Evolutionary conservation across 2,113 vertebrate species (phyloP), one percentile per base, ranked within the genome.

Genomic region (Eubucco bourcierii): DNA sequence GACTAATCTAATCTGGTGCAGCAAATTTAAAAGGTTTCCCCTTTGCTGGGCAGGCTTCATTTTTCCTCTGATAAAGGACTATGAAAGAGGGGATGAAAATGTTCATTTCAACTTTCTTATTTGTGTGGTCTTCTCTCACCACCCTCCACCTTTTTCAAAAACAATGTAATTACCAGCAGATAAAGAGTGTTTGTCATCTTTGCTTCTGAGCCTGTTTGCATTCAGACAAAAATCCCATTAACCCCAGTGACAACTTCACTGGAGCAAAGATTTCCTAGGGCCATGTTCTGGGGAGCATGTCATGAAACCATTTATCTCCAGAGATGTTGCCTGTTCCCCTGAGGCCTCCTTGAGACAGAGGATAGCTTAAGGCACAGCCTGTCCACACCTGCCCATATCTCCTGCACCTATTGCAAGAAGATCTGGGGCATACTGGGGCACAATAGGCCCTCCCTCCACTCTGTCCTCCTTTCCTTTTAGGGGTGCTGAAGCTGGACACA

Each of bases 1-100:
- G 0, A 80, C 72, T 85, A 92, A 93, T 82, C 79, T 90, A 85
- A 94, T 91, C 61, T 80, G 52, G 47, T 77, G 55, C 60, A 88
- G 65, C 58, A 91, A 80, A 96, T 65, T 93, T 79, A 80, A 94
- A 94, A 85, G 64, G 31, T 55, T 89, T 85, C 52, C 59, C 87
- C 66, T 74, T 88, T 78, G 70, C 77, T 87, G 80, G 70, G 53
- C 20, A 87, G 79, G 24, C 20, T 70, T 33, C 68, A n/a, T 84
- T 61, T 81, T 89, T 75, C 7, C 27, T 52, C 56, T 58, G 27
- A 86, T 27, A 50, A 94, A 91, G 16, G 60, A n/a, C 52, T 31
- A n/a, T 1, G 7, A 80, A 87, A 77, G 24, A 73, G 7, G 10
- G 58, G 34, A 80, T 50, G 31, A 44, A 80, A 86, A 61, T 47